Conservation (phyloP, 2,888 invertebrate genomes). For the Epirrhoe tristata region DNA sequence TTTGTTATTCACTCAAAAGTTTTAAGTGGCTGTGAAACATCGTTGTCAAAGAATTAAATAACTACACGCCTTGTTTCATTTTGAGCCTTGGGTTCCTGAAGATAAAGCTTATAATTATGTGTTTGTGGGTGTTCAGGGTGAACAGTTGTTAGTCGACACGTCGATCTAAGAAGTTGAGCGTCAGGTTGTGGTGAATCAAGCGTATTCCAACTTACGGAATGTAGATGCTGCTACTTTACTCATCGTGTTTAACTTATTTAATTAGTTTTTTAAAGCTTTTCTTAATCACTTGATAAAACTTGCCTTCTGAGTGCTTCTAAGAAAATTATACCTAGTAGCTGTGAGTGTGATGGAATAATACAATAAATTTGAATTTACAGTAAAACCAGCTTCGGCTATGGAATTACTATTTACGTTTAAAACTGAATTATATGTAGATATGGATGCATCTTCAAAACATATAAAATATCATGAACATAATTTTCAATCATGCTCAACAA, state of each 20-base stretch:
- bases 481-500: no score
- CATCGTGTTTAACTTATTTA: slow-evolving; percentile 51
- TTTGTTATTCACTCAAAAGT: slow-evolving; percentile 84
- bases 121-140: slow-evolving; percentile 49
- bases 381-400: no score
- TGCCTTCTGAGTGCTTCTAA: neutral
- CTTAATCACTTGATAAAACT: slow-evolving; percentile 8
- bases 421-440: no score
- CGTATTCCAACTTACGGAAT: slow-evolving; percentile 62
- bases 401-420: no score
- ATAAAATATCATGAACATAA: no score
- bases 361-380: no score
- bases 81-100: slow-evolving; percentile 49
- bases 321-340: neutral
- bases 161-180: slow-evolving; percentile 66
- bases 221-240: slow-evolving; percentile 54
- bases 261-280: slow-evolving; percentile 45
- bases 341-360: neutral
- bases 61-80: slow-evolving; percentile 41
- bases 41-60: slow-evolving; percentile 79
- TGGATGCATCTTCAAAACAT: no score
- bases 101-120: slow-evolving; percentile 60
- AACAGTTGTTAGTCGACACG: slow-evolving; percentile 69
- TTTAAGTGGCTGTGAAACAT: slow-evolving; percentile 84
- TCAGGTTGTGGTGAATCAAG: slow-evolving; percentile 68